Evolutionary conservation across 2,113 vertebrate genomes (phyloP).

Genomic region (Cyanoramphus novaezelandiae): DNA sequence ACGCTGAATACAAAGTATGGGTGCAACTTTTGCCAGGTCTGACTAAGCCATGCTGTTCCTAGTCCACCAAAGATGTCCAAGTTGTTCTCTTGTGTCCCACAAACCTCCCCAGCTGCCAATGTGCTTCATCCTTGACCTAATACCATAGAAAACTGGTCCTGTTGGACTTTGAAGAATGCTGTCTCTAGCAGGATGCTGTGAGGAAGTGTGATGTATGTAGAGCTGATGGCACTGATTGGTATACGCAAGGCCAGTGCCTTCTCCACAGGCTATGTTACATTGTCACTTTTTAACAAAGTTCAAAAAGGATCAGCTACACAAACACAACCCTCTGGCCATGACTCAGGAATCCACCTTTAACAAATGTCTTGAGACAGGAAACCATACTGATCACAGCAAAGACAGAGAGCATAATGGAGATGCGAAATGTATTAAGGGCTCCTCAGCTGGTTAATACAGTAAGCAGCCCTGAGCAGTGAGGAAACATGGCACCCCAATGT

Average conservation of each 20-base stretch:
- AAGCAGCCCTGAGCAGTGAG: not conserved
- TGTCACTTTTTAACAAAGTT: not conserved
- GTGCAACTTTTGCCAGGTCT: not conserved
- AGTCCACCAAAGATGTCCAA: not conserved
- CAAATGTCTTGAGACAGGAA: not conserved
- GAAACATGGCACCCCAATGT: fast-evolving
- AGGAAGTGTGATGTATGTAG: not conserved
- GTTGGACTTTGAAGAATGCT: not conserved
- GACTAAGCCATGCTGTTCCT: not conserved
- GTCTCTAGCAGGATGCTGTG: not conserved
- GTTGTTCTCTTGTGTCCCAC: not conserved
- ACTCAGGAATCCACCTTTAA: not conserved
- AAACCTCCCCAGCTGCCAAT: not conserved
- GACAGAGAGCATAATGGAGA: not conserved
- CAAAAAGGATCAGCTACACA: not conserved
- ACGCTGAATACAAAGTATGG: not conserved
- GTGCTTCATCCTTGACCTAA: not conserved
- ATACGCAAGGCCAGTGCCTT: not conserved
- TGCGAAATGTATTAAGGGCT: not conserved
- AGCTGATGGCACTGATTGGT: not conserved
- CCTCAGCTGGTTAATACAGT: not conserved
- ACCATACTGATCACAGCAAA: not conserved
- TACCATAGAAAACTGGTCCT: not conserved
- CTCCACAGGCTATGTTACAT: not conserved
- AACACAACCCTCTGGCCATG: not conserved